Percentiles rank a stretch among this genome's conserved stretches.
Conservation (phyloP, 2,797 vertebrate species). For the Rhinichthys osculus region DNA sequence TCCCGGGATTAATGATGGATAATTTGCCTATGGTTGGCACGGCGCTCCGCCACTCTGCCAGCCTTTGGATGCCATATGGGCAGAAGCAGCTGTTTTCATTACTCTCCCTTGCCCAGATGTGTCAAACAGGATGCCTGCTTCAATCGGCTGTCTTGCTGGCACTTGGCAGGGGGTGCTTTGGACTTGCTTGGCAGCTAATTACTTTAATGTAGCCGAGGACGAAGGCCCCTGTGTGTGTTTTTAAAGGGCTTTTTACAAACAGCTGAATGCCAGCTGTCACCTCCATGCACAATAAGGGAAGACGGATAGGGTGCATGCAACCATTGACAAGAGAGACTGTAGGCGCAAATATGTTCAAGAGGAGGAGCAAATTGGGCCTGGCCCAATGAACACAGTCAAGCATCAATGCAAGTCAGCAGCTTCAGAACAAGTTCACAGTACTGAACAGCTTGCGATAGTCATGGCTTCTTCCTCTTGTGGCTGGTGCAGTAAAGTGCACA, state of each 20-base stretch:
- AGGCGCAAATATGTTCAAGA: conserved; percentile 70
- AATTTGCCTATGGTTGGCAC: conserved; percentile 99
- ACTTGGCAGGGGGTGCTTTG: conserved; percentile 93
- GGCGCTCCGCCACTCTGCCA: conserved; percentile 87
- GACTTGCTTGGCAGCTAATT: conserved; percentile 98
- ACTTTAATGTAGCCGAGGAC: conserved; percentile 93
- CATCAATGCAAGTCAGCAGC: conserved; percentile 60
- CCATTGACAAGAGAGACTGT: conserved; percentile 74
- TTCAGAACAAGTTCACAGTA: conserved; percentile 55
- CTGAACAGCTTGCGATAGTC: conserved; percentile 31
- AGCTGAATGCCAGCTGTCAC: conserved; percentile 96
- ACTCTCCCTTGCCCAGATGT: conserved; percentile 99
- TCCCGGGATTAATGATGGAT: conserved; percentile 99
- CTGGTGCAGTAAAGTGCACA: conserved; percentile 31
- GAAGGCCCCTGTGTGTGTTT: conserved; percentile 85
- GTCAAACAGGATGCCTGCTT: conserved; percentile 97
- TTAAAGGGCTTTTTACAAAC: conserved; percentile 89
- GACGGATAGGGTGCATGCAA: conserved; percentile 80
- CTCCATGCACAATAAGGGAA: conserved; percentile 80
- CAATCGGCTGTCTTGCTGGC: conserved; percentile 85
- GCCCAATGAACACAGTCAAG: conserved; percentile 67
- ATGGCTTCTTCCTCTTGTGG: not conserved
- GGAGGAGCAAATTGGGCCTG: conserved; percentile 67
- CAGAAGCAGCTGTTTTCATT: conserved; percentile 99
- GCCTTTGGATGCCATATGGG: conserved; percentile 98